Base-by-base conservation (phyloP, 1,140 invertebrate genomes). In the Melipona quadrifasciata region DNA sequence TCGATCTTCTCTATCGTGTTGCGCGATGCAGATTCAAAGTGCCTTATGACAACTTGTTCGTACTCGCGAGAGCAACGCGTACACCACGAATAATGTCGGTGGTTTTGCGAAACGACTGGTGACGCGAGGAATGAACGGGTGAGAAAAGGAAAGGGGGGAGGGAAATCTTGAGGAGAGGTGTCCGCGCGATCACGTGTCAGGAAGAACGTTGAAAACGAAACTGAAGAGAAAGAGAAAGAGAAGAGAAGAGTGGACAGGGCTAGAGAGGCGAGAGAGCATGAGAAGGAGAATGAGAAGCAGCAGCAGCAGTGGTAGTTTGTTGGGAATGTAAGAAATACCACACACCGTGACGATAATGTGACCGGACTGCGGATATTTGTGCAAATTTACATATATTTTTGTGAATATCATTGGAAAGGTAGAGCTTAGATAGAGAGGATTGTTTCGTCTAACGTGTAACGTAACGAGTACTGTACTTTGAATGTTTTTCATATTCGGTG, bases 1-100 rank as follows among this genome's bases (percentile, higher is more conserved):
- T 81, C 39, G 70, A 81, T 81, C 11, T n/a, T n/a, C 80, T 55
- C 65, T 27, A 78, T 77, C 39, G 74, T 75, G 82, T 65, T 89
- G 80, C 27, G 87, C 85, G 68, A 86, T 74, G 87, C 87, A 86
- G 80, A 77, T 80, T 71, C 75, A 89, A 89, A 89, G 88, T 89
- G 88, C 88, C 88, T 89, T 89, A 89, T 86, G 64, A 89, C 87
- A 76, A 81, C 84, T 88, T 85, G 73, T 73, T 85, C 84, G 71
- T 72, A 81, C 79, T 31, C 76, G 87, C 70, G 72, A 64, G 84
- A 85, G 86, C 82, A 77, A 85, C 79, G 80, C 77, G 75, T 58
- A 58, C 34, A 74, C 80, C 72, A 68, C 78, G 73, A 74, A 74
- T 47, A 70, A 81, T 55, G 65, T 6, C 55, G 57, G 57, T 51